Percentiles rank a stretch among this genome's conserved stretches.
These are phyloP conservation scores for Silurus aristotelis DNA, from an alignment of 2,797 vertebrate genomes.

Conservation along the genomic window DNA sequence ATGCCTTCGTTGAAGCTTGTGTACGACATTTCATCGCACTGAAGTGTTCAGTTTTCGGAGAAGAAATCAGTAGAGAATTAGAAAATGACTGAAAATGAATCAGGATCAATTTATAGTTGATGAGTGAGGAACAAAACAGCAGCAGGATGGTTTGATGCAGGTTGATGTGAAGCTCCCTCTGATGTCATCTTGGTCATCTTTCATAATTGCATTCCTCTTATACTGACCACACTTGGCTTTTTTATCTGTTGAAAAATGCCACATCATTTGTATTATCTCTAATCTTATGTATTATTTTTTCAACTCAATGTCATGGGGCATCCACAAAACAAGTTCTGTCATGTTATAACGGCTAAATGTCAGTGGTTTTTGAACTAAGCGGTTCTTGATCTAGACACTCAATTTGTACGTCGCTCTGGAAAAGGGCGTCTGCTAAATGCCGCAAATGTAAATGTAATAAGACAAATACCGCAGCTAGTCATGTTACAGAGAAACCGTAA, in stretches of 20 bases:
- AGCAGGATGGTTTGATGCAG: background rate
- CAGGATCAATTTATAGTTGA: background rate
- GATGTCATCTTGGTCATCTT: no score
- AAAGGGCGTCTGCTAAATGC: no score
- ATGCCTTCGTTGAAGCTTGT: constrained; percentile 52
- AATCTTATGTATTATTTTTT: no score
- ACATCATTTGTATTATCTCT: background rate
- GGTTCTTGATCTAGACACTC: no score
- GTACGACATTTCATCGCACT: no score
- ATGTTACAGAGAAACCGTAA: background rate
- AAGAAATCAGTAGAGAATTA: background rate
- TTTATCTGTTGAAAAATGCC: background rate
- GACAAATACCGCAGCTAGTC: background rate
- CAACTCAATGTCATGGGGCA: background rate
- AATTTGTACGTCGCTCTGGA: no score
- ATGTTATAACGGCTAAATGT: background rate
- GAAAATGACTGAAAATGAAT: background rate
- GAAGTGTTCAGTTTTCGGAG: background rate
- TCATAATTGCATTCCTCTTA: background rate
- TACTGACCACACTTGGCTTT: background rate
- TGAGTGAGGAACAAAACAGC: background rate
- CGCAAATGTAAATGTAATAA: background rate
- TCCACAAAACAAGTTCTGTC: background rate
- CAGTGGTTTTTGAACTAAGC: background rate
- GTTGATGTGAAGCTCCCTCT: background rate